Evolutionary conservation across 2,113 vertebrate genomes (phyloP).

Genomic region (Axis porcinus): DNA sequence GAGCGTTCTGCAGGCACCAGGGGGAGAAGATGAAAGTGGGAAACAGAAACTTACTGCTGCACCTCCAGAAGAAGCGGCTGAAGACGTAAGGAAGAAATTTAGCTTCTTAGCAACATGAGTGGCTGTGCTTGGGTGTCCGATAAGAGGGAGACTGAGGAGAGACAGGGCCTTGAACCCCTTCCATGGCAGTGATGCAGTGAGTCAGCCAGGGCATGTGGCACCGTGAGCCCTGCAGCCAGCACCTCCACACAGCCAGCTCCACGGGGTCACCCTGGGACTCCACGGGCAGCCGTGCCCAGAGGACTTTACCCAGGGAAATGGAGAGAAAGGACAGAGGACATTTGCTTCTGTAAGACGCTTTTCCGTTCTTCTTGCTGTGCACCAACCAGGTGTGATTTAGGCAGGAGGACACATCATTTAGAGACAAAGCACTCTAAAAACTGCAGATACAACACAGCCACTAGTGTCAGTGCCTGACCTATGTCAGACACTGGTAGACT

Average conservation of each 20-base stretch:
- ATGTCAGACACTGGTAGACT: neutral
- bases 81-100: neutral
- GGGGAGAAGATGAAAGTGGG: neutral
- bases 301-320: neutral
- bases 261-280: neutral
- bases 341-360: neutral
- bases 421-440: neutral
- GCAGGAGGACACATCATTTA: neutral
- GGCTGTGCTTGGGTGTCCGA: neutral
- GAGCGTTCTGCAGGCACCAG: neutral
- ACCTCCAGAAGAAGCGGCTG: neutral
- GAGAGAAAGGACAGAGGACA: neutral
- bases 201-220: fast-evolving
- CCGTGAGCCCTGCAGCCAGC: neutral
- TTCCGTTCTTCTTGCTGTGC: neutral
- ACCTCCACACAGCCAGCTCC: neutral
- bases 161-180: neutral
- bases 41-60: neutral
- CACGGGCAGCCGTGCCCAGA: neutral
- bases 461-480: neutral
- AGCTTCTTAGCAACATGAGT: neutral
- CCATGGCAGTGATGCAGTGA: neutral
- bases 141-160: neutral
- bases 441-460: neutral
- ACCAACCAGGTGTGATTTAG: neutral